Evolutionary conservation across 1,140 invertebrate genomes (phyloP).

Genomic region (Papilio glaucus): DNA sequence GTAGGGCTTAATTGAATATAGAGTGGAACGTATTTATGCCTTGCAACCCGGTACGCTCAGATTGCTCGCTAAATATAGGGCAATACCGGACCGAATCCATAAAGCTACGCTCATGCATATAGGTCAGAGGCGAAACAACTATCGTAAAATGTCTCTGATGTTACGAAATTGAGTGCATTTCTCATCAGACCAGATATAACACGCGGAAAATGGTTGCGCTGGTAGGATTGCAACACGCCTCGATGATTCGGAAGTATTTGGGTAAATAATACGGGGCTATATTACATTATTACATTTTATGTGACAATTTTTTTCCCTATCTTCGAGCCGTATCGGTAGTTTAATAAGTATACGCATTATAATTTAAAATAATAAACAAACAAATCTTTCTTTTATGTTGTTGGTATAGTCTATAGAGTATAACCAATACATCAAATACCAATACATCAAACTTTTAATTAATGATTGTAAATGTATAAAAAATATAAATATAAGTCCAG

Average conservation of each 20-base stretch:
- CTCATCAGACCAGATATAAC: slow-evolving; percentile 50
- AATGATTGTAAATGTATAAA: too few species aligned
- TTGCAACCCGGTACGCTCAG: slow-evolving; percentile 57
- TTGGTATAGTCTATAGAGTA: too few species aligned
- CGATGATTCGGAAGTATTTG: slow-evolving; percentile 21
- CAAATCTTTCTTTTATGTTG: too few species aligned
- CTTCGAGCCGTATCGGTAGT: too few species aligned
- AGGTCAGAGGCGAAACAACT: slow-evolving; percentile 63
- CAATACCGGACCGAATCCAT: slow-evolving; percentile 57
- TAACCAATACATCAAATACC: too few species aligned
- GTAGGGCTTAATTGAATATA: slow-evolving; percentile 35
- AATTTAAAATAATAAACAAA: too few species aligned
- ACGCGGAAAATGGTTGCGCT: slow-evolving; percentile 45
- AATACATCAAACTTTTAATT: too few species aligned
- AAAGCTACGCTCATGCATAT: slow-evolving; percentile 71
- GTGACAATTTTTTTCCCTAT: too few species aligned
- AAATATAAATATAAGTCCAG: too few species aligned
- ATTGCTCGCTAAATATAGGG: slow-evolving; percentile 72
- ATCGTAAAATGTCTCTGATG: slow-evolving; percentile 68
- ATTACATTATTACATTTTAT: too few species aligned
- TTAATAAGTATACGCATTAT: too few species aligned
- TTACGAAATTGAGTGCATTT: slow-evolving; percentile 64
- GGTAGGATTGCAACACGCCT: slow-evolving; percentile 45
- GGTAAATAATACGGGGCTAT: neutral
- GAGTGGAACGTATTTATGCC: slow-evolving; percentile 50